Evolutionary conservation across 2,113 vertebrate species (phyloP), one percentile per base, ranked within the genome.

Genomic region (Nerophis ophidion): DNA sequence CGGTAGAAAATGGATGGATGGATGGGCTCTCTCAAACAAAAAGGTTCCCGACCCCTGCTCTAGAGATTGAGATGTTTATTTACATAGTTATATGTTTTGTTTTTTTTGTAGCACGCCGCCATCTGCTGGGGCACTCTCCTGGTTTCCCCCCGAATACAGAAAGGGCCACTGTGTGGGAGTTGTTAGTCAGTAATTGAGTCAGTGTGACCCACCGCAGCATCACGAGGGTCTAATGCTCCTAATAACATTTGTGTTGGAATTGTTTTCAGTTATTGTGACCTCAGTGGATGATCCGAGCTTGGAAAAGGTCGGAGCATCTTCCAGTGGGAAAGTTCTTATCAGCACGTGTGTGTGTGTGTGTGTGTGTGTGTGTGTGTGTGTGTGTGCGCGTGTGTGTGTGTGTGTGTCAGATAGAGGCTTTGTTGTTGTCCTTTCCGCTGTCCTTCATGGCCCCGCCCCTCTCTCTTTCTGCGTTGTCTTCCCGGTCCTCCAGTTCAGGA

Each of bases 401-500:
- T 58, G 52, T 42, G 42, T 55, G 44, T 6, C 15, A 53, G 17
- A 48, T 63, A 44, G 55, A 48, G 62, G 68, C 60, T 52, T 17
- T 65, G 58, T 64, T 76, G 65, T 73, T 68, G 56, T 71, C 60
- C n/a, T 81, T 75, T 79, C 71, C 61, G 73, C 60, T 50, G 54
- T 56, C 71, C 36, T 51, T 66, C 56, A 59, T 75, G 72, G 76
- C 58, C 65, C 57, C 34, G 36, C 51, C 51, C 15, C 42, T 71
- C 16, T 74, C 42, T 77, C 58, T 77, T 65, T 71, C 48, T 71
- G 14, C 76, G 66, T 70, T 78, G 40, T 79, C 57, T 80, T 85
- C 73, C 72, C 73, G 72, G 65, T 62, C 14, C 11, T 74, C 47
- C 76, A 87, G 86, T 86, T 63, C 75, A 75, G 78, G 81, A 81